These are phyloP conservation scores for Chlamydotis undulata DNA, from an alignment of 2,113 vertebrate species.

Conservation along the genomic window DNA sequence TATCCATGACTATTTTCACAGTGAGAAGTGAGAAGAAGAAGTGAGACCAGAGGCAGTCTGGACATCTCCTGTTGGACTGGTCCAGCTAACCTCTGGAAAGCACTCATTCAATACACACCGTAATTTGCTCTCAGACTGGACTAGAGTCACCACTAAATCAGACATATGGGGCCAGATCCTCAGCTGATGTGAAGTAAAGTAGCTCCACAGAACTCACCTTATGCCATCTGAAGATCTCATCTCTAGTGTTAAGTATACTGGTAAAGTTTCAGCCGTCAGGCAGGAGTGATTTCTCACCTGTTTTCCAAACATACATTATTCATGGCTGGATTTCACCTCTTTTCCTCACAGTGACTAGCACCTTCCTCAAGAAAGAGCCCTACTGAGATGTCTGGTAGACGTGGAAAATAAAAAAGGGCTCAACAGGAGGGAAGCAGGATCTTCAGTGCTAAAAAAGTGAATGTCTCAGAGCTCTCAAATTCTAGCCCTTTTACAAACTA, in stretches of 20 bases:
- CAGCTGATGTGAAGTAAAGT: background rate
- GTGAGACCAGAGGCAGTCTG: constrained; percentile 11
- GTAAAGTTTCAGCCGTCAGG: background rate
- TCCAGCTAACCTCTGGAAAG: constrained; percentile 34
- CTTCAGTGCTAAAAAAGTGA: background rate
- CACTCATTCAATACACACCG: background rate
- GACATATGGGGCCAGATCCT: background rate
- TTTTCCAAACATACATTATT: background rate
- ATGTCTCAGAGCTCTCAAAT: constrained; percentile 31
- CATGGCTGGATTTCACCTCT: background rate
- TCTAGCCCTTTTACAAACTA: constrained; percentile 45
- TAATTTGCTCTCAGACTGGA: background rate
- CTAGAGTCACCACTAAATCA: background rate
- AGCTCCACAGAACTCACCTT: background rate
- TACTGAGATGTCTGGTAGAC: background rate
- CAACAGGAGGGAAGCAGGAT: background rate
- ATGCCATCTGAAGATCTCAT: background rate
- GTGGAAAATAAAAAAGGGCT: background rate
- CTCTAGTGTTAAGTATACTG: background rate
- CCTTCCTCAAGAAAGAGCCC: background rate
- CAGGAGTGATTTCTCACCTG: constrained; percentile 12
- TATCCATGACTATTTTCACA: constrained; percentile 49
- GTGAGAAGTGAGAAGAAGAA: constrained; percentile 15
- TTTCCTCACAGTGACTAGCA: background rate
- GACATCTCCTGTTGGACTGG: background rate